These are phyloP conservation scores for Hemitrygon akajei DNA, from an alignment of 2,797 vertebrate species.

Conservation along the genomic window DNA sequence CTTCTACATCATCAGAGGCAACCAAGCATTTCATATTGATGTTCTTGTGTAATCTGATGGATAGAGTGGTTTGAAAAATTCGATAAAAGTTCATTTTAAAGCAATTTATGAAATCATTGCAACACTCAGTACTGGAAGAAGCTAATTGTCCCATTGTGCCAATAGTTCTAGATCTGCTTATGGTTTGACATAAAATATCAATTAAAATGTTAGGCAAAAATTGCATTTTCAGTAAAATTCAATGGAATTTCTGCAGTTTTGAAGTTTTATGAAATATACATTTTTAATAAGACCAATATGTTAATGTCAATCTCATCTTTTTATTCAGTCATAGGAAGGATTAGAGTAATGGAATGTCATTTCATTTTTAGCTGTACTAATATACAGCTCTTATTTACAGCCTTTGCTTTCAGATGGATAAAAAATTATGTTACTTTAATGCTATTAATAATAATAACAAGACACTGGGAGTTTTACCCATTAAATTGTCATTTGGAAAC, in stretches of 20 bases:
- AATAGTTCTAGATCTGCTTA: not conserved
- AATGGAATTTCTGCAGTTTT: not conserved
- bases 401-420: not conserved
- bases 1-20: not conserved
- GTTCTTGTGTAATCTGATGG: not conserved
- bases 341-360: not conserved
- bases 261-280: not conserved
- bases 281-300: not conserved
- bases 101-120: not conserved
- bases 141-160: too few species aligned
- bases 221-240: not conserved
- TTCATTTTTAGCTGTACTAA: not conserved
- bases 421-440: not conserved
- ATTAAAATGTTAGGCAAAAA: not conserved
- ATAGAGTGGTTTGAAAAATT: not conserved
- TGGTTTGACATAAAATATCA: not conserved
- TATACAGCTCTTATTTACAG: not conserved
- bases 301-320: not conserved
- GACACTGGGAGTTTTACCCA: not conserved
- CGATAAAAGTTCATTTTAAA: not conserved
- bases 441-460: not conserved
- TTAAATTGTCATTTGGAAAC: not conserved
- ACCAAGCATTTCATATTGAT: not conserved
- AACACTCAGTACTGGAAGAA: not conserved
- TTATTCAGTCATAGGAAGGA: not conserved